These are phyloP conservation scores for Mesaphorura yosii DNA, from an alignment of 1,140 invertebrate genomes.

Conservation along the genomic window DNA sequence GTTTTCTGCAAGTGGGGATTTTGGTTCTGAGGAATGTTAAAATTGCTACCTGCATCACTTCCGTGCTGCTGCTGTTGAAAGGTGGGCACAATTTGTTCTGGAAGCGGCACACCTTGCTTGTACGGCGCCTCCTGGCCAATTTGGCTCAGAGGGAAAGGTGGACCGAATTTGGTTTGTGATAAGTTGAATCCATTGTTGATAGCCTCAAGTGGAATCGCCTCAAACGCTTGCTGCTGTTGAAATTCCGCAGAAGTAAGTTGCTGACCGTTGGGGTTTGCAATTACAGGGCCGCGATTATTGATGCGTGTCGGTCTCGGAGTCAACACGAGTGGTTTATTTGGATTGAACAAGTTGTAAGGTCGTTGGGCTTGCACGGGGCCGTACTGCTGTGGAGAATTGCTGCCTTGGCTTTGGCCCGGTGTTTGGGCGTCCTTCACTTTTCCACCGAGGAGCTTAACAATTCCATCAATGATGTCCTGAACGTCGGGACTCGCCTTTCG, in stretches of 20 bases:
- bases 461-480: conserved; percentile 79
- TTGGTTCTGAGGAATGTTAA: conserved; percentile 16
- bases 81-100: conserved; percentile 57
- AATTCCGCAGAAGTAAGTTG: conserved; percentile 33
- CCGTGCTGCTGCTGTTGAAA: conserved; percentile 16
- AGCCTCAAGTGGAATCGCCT: conserved; percentile 29
- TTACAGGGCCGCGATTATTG: conserved; percentile 75
- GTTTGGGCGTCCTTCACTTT: conserved; percentile 53
- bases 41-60: too few species aligned
- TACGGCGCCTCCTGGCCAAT: conserved; percentile 40
- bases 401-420: conserved; percentile 24
- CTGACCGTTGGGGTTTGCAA: conserved; percentile 41
- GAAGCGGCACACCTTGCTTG: conserved; percentile 55
- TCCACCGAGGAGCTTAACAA: conserved; percentile 75
- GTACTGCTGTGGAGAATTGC: conserved; percentile 34
- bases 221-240: conserved; percentile 33
- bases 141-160: conserved; percentile 23
- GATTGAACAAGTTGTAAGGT: conserved; percentile 29
- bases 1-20: conserved; percentile 28
- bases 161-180: conserved; percentile 20
- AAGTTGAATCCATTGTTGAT: conserved; percentile 21
- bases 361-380: conserved; percentile 23
- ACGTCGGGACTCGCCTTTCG: conserved; percentile 57
- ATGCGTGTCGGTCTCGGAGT: conserved; percentile 47
- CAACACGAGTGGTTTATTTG: conserved; percentile 40